Base-by-base conservation (phyloP, 2,113 vertebrate species). In the Ceyx margarethae region DNA sequence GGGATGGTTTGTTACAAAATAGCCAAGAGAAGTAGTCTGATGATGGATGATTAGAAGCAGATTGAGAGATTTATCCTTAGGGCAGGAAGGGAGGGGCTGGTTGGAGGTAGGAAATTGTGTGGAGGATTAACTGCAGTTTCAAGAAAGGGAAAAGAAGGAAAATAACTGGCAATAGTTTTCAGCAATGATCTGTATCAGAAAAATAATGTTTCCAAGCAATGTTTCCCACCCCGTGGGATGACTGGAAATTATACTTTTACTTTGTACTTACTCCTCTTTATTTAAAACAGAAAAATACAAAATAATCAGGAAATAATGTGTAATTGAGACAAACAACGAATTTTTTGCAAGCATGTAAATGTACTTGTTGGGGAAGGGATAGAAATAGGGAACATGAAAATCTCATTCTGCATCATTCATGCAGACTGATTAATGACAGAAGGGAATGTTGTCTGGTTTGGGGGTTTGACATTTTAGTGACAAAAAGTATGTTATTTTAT, bases 1-100 rank as follows among this genome's bases (percentile, higher is more conserved):
- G 13, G 42, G 21, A 72, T 3, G 4, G 33, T 84, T 89, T 84
- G 56, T 54, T 89, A 79, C n/a, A 62, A 92, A 89, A 87, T 13
- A 90, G 37, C 62, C 66, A 56, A 54, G 77, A 0, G 0, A 54
- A 87, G 42, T 74, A 76, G 45, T 81, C 62, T 56, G 46, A 65
- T 83, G 73, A 33, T 4, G 15, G 71, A 46, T 79, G 58, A 67
- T 91, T 56, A 87, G 46, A 89, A 89, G 43, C 26, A 40, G 58
- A 76, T 65, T 33, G 54, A 93, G 81, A 87, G 42, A 92, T 93
- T 92, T 90, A 61, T 90, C 91, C 58, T 48, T 82, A 73, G 51
- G 84, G 64, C 58, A 48, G 71, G 58, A 93, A 48, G 50, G 45
- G 68, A 48, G 50, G 53, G 81, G 73, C 82, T 51, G 67, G 46